Evolutionary conservation across 1,140 invertebrate genomes (phyloP).

Genomic region (Parapsyche elsis): DNA sequence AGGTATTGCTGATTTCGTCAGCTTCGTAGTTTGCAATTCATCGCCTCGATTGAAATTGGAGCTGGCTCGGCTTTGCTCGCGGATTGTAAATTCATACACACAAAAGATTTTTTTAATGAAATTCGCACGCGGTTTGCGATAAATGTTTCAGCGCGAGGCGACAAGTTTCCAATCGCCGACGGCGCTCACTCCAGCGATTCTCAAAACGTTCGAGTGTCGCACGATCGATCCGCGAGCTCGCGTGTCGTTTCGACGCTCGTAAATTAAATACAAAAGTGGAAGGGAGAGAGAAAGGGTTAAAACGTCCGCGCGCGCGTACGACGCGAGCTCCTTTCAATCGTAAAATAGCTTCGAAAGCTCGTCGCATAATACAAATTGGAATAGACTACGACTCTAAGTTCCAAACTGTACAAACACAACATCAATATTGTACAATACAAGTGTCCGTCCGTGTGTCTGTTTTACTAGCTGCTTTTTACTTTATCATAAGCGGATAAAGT

Average conservation of each 20-base stretch:
- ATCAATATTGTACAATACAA: too few relatives aligned
- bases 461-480: too few relatives aligned
- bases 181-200: not conserved
- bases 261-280: slow-evolving; percentile 26
- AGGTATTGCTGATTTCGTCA: too few relatives aligned
- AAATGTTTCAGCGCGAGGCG: not conserved
- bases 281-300: not conserved
- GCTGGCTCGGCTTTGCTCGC: not conserved
- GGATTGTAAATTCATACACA: too few relatives aligned
- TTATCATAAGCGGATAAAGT: too few relatives aligned
- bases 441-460: too few relatives aligned
- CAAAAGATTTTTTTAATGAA: too few relatives aligned
- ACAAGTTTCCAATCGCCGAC: not conserved
- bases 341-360: not conserved
- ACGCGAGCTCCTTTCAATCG: slow-evolving; percentile 17
- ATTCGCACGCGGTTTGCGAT: too few relatives aligned
- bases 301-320: too few relatives aligned
- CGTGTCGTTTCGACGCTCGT: slow-evolving; percentile 30
- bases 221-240: slow-evolving; percentile 19
- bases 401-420: too few relatives aligned
- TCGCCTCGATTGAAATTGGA: too few relatives aligned
- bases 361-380: not conserved
- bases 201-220: not conserved
- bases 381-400: not conserved
- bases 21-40: too few relatives aligned